A percentile compares a stretch with the other conserved stretches of the same genome.
Conservation (phyloP, 2,797 vertebrate genomes). For the Macroramphosus scolopax region DNA sequence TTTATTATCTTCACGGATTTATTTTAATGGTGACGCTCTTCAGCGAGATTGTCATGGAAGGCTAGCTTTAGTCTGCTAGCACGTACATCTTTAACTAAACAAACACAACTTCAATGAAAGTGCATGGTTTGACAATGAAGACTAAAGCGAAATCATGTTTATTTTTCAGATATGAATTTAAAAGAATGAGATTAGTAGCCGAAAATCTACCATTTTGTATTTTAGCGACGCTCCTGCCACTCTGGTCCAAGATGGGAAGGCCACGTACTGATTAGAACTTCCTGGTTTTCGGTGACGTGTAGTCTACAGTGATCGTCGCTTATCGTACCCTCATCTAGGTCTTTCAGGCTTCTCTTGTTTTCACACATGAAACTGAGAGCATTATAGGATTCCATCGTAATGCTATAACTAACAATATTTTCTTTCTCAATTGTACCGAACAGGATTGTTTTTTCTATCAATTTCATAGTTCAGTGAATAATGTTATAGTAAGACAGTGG, state of each 20-base stretch:
- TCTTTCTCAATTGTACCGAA: no score
- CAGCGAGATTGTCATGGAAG: not conserved
- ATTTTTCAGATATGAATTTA: not conserved
- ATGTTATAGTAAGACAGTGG: no score
- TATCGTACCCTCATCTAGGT: not conserved
- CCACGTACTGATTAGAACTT: conserved; percentile 72
- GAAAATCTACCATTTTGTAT: conserved; percentile 61
- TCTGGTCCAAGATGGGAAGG: conserved; percentile 52
- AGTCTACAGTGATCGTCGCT: fast-evolving
- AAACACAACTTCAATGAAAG: not conserved
- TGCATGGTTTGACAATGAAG: not conserved
- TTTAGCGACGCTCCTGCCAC: conserved; percentile 21
- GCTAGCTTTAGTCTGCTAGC: conserved; percentile 12
- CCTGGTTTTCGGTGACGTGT: conserved; percentile 55
- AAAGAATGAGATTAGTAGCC: not conserved
- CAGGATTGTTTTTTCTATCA: no score
- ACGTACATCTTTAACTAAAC: not conserved
- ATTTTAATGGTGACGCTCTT: not conserved
- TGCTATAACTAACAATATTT: no score
- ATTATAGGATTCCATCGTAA: no score
- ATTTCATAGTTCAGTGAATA: no score
- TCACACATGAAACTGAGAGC: no score
- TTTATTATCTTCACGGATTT: not conserved
- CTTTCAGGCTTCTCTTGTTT: conserved; percentile 23
- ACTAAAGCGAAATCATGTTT: fast-evolving